These are phyloP conservation scores for Helarctos malayanus DNA, from an alignment of 2,797 vertebrate species.

Conservation along the genomic window DNA sequence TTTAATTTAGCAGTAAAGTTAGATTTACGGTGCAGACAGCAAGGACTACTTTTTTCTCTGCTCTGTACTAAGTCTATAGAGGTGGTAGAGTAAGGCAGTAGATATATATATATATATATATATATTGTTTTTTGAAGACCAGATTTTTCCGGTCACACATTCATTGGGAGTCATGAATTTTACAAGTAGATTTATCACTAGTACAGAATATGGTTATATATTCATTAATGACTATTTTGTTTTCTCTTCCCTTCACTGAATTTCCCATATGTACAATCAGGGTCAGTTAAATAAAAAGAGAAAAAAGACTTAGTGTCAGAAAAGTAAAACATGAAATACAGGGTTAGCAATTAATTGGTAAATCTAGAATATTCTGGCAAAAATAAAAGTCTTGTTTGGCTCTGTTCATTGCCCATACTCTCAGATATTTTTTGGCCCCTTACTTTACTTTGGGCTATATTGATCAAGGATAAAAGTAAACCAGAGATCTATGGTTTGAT, in stretches of 20 bases:
- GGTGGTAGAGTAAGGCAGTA: background rate
- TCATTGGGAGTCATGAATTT: slow-evolving; percentile 64
- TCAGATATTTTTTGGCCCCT: background rate
- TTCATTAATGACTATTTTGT: slow-evolving; percentile 70
- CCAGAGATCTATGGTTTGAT: slow-evolving; percentile 52
- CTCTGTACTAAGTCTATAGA: slow-evolving; percentile 39
- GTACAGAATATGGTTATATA: slow-evolving; percentile 58
- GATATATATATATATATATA: slow-evolving; percentile 60
- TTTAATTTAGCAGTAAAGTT: slow-evolving; percentile 75
- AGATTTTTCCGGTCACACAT: slow-evolving; percentile 70
- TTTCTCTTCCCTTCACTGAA: slow-evolving; percentile 61
- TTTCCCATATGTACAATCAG: slow-evolving; percentile 11
- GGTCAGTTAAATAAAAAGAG: background rate
- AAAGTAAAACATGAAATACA: slow-evolving; percentile 36
- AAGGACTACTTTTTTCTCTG: slow-evolving; percentile 30
- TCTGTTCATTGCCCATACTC: background rate
- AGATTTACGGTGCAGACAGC: slow-evolving; percentile 61
- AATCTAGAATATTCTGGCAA: slow-evolving; percentile 30
- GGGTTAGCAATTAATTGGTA: background rate
- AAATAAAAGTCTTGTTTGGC: background rate
- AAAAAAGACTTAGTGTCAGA: background rate
- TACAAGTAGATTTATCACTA: slow-evolving; percentile 64
- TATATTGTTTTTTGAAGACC: slow-evolving; percentile 64
- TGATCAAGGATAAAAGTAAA: slow-evolving; percentile 69
- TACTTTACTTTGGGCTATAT: slow-evolving; percentile 32